Conservation (phyloP, 2,888 invertebrate species). For the Meliscaeva auricollis region DNA sequence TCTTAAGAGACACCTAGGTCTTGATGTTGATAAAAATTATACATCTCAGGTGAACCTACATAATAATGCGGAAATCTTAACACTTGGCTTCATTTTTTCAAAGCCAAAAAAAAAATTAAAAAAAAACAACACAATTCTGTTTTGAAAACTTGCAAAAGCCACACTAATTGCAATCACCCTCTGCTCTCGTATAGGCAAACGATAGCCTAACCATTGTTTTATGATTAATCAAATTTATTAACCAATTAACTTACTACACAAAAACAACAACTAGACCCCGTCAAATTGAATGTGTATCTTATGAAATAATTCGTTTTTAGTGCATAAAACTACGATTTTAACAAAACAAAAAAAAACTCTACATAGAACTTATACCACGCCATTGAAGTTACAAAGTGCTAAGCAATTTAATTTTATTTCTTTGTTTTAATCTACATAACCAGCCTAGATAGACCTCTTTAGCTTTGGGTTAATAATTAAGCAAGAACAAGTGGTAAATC, state of each 20-base stretch:
- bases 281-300: conserved; percentile 64
- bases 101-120: conserved; percentile 39
- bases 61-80: conserved; percentile 66
- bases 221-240: conserved; percentile 50
- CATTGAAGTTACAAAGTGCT: background rate
- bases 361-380: conserved; percentile 40
- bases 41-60: conserved; percentile 14
- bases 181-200: background rate
- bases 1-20: background rate
- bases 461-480: conserved; percentile 45
- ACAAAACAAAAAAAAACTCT: conserved; percentile 53
- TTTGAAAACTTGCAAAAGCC: conserved; percentile 63
- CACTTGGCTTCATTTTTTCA: conserved; percentile 67
- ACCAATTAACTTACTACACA: conserved; percentile 59
- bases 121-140: conserved; percentile 35
- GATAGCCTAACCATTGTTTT: conserved; percentile 1
- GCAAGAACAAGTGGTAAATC: conserved; percentile 26
- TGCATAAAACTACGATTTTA: conserved; percentile 60
- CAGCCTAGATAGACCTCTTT: conserved; percentile 12
- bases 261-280: conserved; percentile 68
- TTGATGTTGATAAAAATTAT: background rate
- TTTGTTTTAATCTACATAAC: conserved; percentile 39
- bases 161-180: conserved; percentile 42
- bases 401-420: conserved; percentile 44
- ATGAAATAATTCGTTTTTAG: conserved; percentile 75